Base-by-base conservation (phyloP, 2,113 vertebrate species). In the Chloebia gouldiae region DNA sequence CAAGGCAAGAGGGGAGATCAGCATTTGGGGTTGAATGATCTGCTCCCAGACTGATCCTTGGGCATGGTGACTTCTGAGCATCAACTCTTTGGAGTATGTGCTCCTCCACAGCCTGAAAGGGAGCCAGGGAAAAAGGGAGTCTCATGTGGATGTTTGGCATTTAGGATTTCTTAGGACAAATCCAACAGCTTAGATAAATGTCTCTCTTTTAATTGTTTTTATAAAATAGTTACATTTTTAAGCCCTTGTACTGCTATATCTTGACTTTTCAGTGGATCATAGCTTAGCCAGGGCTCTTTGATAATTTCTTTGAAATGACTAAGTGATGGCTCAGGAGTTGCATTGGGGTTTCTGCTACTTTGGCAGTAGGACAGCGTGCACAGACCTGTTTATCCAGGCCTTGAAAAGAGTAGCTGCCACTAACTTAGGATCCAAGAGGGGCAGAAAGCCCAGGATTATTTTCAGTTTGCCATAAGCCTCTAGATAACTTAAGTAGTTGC, bases 31-130 rank as follows among this genome's bases (percentile, higher is more conserved):
- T 25, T 65, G 44, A 44, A 2, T 4, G 15, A 12, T 54, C 45
- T 81, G 1, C 16, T 30, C 44, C 27, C 1, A 3, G 28, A 35
- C 7, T 22, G 19, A 5, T 35, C 28, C 25, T 65, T 0, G 0
- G 2, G 28, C 16, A 0, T 17, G 54, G 54, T 51, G 42, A 10
- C 71, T 78, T 35, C 30, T 42, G 60, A 64, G 45, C 51, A 37
- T 70, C 3, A 0, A 28, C 44, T 31, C 5, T 25, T 64, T 1
- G 3, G 73, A 23, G 22, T 5, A 0, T 3, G 10, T 51, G 24
- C 10, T 75, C 23, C 4, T 53, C 44, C 24, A 21, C 18, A 35
- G 23, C 0, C 2, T 54, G 49, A 14, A 33, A 35, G 28, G 37
- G 37, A 77, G 24, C 15, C 24, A 23, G 40, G 47, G 37, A 24